These are phyloP conservation scores for Gortyna flavago DNA, from an alignment of 2,888 invertebrate species.

Conservation along the genomic window DNA sequence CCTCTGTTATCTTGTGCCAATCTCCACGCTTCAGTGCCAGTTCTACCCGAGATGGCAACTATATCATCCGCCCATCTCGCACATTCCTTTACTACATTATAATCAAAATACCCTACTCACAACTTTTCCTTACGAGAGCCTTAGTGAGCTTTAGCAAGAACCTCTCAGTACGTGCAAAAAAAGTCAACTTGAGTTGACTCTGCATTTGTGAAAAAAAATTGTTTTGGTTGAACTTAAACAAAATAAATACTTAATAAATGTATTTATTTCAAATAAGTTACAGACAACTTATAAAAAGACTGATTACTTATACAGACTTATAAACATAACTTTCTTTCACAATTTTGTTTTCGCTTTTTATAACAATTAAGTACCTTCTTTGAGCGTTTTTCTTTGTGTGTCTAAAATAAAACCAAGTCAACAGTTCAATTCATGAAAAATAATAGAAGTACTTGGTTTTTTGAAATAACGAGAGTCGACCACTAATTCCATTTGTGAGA, in stretches of 20 bases:
- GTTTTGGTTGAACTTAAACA: not conserved
- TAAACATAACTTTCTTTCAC: not conserved
- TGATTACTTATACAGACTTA: not conserved
- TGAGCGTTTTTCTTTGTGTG: too few species aligned
- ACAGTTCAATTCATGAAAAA: too few species aligned
- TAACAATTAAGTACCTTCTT: not conserved
- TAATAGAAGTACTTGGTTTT: too few species aligned
- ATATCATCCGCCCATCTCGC: not conserved
- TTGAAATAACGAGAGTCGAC: too few species aligned
- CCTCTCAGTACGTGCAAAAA: not conserved
- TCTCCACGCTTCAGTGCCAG: not conserved
- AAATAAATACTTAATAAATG: too few species aligned
- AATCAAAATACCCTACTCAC: not conserved
- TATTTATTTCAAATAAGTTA: too few species aligned
- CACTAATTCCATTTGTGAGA: too few species aligned
- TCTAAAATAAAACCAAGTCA: too few species aligned
- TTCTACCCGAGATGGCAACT: not conserved
- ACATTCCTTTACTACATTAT: not conserved
- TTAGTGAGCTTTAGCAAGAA: not conserved
- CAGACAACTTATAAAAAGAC: too few species aligned
- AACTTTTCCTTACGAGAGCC: not conserved
- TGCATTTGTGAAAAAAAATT: too few species aligned
- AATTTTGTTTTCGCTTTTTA: not conserved
- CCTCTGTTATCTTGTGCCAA: not conserved
- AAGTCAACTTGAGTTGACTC: not conserved